phyloP scores from a whole-genome alignment of 2,888 invertebrate genomes.

The Aspidiotus destructor region DNA sequence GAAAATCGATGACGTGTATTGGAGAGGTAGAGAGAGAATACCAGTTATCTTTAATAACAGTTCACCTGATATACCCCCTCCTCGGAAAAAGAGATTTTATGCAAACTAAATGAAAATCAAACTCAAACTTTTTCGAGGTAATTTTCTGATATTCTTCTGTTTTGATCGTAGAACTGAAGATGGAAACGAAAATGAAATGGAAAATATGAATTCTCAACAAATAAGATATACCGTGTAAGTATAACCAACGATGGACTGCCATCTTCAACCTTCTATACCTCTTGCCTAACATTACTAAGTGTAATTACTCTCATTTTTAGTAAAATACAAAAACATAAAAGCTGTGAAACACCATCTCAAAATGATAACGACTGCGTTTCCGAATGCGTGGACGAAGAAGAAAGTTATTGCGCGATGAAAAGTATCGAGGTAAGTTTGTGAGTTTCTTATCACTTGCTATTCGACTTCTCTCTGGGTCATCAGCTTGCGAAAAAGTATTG shows the following conservation, averaged over 20 bases:
- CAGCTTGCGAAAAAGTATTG: too few species aligned
- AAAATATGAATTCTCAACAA: constrained; percentile 7
- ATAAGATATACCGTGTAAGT: constrained; percentile 24
- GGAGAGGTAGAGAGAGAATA: too few species aligned
- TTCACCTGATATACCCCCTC: too few species aligned
- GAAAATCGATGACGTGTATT: too few species aligned
- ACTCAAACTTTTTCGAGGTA: too few species aligned
- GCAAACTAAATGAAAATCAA: too few species aligned
- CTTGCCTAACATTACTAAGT: too few species aligned
- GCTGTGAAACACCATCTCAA: constrained; percentile 25
- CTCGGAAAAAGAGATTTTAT: too few species aligned
- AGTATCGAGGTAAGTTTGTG: constrained; percentile 6
- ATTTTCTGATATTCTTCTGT: too few species aligned
- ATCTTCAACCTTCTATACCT: constrained; percentile 3
- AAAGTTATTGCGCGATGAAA: constrained; percentile 15
- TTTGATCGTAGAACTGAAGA: constrained; percentile 1
- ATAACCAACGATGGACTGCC: not conserved
- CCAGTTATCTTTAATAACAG: too few species aligned
- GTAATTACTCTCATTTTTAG: constrained; percentile 15
- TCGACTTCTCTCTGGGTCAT: too few species aligned
- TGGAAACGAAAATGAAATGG: constrained; percentile 16
- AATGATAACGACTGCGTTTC: constrained; percentile 17
- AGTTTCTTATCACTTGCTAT: not conserved
- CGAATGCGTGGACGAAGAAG: constrained; percentile 27
- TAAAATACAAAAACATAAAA: constrained; percentile 33